Conservation (phyloP, 2,113 vertebrate genomes). For the Hyla sarda region DNA sequence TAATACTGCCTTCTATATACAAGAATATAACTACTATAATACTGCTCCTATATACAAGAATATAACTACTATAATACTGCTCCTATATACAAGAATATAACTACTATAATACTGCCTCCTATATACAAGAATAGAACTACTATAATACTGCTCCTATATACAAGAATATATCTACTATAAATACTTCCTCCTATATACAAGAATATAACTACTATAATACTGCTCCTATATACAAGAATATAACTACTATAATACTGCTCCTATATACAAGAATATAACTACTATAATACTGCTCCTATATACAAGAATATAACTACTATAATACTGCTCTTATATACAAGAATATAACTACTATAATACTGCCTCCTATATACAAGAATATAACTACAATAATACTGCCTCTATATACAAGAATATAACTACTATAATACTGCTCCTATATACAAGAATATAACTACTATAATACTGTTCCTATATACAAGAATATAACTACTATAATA, state of each 20-base stretch:
- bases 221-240: background rate
- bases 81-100: too few species aligned
- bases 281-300: constrained; percentile 1
- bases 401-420: background rate
- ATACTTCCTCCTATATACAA: background rate
- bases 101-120: constrained; percentile 16
- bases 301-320: constrained; percentile 19
- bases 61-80: too few species aligned
- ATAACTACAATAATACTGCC: background rate
- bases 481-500: background rate
- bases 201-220: constrained; percentile 26
- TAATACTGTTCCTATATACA: constrained; percentile 1
- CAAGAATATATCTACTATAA: background rate
- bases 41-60: too few species aligned
- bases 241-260: constrained; percentile 10
- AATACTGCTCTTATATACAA: background rate
- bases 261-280: constrained; percentile 20
- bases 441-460: constrained; percentile 6
- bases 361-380: background rate
- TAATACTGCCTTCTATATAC: too few species aligned
- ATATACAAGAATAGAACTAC: too few species aligned
- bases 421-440: constrained; percentile 9
- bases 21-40: too few species aligned
- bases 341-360: constrained; percentile 24
- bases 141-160: background rate